A percentile compares a stretch with the other conserved stretches of the same genome.
phyloP scores from a whole-genome alignment of 2,888 invertebrate genomes.

The Agonopterix arenella region DNA sequence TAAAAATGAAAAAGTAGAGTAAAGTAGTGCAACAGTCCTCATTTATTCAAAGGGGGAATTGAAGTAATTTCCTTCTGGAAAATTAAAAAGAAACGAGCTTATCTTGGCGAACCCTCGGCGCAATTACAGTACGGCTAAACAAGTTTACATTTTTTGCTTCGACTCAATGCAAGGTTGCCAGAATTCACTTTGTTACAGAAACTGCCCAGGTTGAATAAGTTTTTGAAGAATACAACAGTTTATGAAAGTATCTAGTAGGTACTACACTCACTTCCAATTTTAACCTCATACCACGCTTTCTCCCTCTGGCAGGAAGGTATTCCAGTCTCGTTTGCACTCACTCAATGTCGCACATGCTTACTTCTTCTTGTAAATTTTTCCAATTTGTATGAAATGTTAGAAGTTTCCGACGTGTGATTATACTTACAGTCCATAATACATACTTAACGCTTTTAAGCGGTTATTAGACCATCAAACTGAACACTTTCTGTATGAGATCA shows the following conservation, averaged over 20 bases:
- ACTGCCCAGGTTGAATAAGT: background rate
- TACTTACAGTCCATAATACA: too few relatives aligned
- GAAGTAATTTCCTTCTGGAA: constrained; percentile 58
- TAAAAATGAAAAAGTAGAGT: constrained; percentile 20
- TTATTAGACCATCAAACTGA: background rate
- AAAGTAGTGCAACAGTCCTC: constrained; percentile 43
- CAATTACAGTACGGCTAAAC: constrained; percentile 48
- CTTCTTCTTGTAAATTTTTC: too few relatives aligned
- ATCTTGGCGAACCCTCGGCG: constrained; percentile 47
- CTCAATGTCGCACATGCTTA: too few relatives aligned
- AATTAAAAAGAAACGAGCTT: constrained; percentile 65
- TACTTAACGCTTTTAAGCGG: too few relatives aligned
- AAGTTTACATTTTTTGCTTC: constrained; percentile 25
- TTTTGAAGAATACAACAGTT: background rate
- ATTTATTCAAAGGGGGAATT: constrained; percentile 58
- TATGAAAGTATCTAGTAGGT: background rate
- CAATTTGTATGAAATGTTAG: too few relatives aligned
- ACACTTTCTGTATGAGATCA: background rate
- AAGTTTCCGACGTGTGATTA: too few relatives aligned
- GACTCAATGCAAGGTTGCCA: background rate
- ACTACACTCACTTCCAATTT: background rate
- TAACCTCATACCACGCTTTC: background rate
- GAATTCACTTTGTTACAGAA: background rate
- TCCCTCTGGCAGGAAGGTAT: background rate
- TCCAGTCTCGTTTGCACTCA: too few relatives aligned